A percentile compares a stretch with the other conserved stretches of the same genome.
Evolutionary conservation across 1,140 invertebrate genomes (phyloP).

Genomic region (Trinorchestia longiramus): DNA sequence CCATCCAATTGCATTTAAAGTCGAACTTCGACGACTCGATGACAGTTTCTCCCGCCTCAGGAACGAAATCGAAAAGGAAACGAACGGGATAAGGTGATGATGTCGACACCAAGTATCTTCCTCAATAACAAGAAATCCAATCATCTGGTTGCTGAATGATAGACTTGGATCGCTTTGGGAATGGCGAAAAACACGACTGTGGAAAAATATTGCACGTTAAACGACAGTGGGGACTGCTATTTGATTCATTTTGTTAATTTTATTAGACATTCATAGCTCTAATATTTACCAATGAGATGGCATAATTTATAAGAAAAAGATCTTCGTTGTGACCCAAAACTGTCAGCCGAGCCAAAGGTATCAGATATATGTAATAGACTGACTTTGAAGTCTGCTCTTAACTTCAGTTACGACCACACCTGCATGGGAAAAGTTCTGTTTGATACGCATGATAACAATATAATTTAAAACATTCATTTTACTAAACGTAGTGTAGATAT

Average conservation of each 20-base stretch:
- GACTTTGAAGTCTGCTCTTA: not conserved
- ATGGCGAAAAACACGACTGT: not conserved
- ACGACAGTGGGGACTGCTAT: not conserved
- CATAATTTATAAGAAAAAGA: not conserved
- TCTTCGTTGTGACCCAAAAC: not conserved
- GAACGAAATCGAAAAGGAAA: not conserved
- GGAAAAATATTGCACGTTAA: not conserved
- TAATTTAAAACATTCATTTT: too few species aligned
- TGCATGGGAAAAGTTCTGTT: too few species aligned
- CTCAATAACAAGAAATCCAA: conserved; percentile 1
- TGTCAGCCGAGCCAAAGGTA: not conserved
- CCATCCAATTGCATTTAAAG: conserved; percentile 45
- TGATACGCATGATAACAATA: too few species aligned
- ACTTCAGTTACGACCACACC: not conserved
- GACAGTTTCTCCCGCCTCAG: not conserved
- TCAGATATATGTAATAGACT: not conserved
- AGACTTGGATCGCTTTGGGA: not conserved
- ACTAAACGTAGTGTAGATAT: too few species aligned
- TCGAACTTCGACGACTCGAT: conserved; percentile 2
- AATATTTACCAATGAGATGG: not conserved
- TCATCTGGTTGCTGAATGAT: not conserved
- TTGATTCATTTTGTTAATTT: not conserved
- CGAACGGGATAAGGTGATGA: not conserved
- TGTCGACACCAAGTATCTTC: not conserved
- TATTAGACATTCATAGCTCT: not conserved